Base-by-base conservation (phyloP, 2,113 vertebrate species). In the Orthochromis indermauri region DNA sequence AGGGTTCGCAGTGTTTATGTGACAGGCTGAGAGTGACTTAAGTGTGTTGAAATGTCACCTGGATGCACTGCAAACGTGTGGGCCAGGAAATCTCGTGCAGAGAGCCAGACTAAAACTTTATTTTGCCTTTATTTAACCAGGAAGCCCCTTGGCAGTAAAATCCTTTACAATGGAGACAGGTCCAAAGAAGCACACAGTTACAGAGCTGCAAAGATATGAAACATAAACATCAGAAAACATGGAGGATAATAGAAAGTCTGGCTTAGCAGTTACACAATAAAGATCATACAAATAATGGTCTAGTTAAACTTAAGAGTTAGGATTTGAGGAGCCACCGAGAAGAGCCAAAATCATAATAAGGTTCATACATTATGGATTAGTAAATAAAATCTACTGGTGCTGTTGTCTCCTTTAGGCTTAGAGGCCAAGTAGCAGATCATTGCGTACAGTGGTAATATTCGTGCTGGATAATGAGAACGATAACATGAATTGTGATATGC, bases 241-340 rank as follows among this genome's bases (percentile, higher is more conserved):
- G 35, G 35, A 73, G 21, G 1, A 26, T 45, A 45, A 26, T 73
- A 47, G 13, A 26, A 76, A 47, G 68, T 47, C 9, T 26, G 40
- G 13, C 0, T 47, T 2, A 47, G 14, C 5, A 26, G 21, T 26
- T 45, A 9, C 68, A 45, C 37, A 26, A 24, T 9, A 24, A 71
- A 73, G 37, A 10, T 26, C 66, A 0, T n/a, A 63, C 31, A 63
- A 35, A 1, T 0, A 63, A 35, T 0, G 17, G 8, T n/a, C 17
- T 35, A 35, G 59, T 45, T 17, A 26, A 71, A 71, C 3, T 26
- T 45, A 71, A 24, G 12, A 37, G 1, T 26, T 21, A 45, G 21
- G n/a, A 0, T 24, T 42, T 16, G 66, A 42, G 66, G n/a, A 71
- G n/a, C 33, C 0, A 42, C n/a, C 2, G 11, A 42, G 63, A 4